phyloP scores from a whole-genome alignment of 2,888 invertebrate species.

The Andrena hattorfiana region DNA sequence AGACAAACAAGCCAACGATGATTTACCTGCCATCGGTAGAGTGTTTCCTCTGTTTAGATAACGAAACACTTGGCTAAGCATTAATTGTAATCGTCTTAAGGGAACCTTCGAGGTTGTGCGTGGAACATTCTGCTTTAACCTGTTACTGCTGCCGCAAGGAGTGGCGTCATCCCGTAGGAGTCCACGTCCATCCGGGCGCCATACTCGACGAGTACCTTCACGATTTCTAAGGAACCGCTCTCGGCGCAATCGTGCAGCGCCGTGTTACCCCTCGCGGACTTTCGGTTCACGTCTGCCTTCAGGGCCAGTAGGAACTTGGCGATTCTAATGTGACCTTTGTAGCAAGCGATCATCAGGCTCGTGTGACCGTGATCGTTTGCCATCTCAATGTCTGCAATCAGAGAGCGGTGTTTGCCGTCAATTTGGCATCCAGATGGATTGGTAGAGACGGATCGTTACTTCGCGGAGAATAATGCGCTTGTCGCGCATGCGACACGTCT shows the following conservation, averaged over 20 bases:
- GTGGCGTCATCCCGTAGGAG: slow-evolving; percentile 98
- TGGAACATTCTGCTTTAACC: slow-evolving; percentile 73
- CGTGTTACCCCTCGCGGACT: slow-evolving; percentile 96
- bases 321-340: slow-evolving; percentile 96
- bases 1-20: slow-evolving; percentile 10
- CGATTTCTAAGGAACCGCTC: slow-evolving; percentile 96
- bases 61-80: slow-evolving; percentile 35
- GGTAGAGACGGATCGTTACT: neutral
- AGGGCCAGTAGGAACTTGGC: slow-evolving; percentile 94
- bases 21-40: neutral
- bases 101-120: slow-evolving; percentile 62
- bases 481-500: too few species aligned
- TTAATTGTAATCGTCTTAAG: slow-evolving; percentile 56
- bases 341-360: slow-evolving; percentile 99
- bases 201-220: slow-evolving; percentile 94
- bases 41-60: slow-evolving; percentile 26
- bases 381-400: slow-evolving; percentile 94
- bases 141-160: slow-evolving; percentile 96
- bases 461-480: neutral
- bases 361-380: slow-evolving; percentile 98
- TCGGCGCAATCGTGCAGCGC: slow-evolving; percentile 99
- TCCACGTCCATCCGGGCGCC: slow-evolving; percentile 97
- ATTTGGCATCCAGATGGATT: neutral
- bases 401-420: neutral
- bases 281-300: slow-evolving; percentile 96